A percentile compares a stretch with the other conserved stretches of the same genome.
Evolutionary conservation across 2,113 vertebrate genomes (phyloP).

Genomic region (Scatophagus argus): DNA sequence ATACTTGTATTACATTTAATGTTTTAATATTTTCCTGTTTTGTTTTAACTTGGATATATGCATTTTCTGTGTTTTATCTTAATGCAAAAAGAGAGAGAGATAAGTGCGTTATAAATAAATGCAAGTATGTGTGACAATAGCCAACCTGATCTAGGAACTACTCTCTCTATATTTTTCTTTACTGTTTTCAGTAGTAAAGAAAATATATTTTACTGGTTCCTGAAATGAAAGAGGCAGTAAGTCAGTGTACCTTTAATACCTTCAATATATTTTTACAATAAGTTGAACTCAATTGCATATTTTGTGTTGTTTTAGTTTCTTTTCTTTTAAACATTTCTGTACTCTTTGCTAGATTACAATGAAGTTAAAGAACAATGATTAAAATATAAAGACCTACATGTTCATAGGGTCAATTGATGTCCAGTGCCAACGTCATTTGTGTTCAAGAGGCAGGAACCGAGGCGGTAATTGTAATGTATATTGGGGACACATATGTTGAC

Average conservation of each 20-base stretch:
- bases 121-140: too few relatives aligned
- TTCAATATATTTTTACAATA: not conserved
- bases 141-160: too few relatives aligned
- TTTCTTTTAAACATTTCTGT: not conserved
- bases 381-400: not conserved
- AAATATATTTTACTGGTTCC: too few relatives aligned
- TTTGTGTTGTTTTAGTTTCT: not conserved
- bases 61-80: too few relatives aligned
- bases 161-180: too few relatives aligned
- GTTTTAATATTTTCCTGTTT: not conserved
- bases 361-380: not conserved
- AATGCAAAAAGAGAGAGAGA: too few relatives aligned
- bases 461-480: too few relatives aligned
- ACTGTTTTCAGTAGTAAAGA: too few relatives aligned
- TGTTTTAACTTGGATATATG: not conserved
- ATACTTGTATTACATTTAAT: not conserved
- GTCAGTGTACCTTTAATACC: not conserved
- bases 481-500: too few relatives aligned
- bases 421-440: not conserved
- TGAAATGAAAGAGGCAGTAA: too few relatives aligned
- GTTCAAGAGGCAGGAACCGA: not conserved
- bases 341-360: not conserved
- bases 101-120: too few relatives aligned
- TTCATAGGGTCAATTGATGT: not conserved
- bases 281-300: not conserved